These are phyloP conservation scores for Carollia perspicillata DNA, from an alignment of 2,113 vertebrate genomes.

Conservation along the genomic window DNA sequence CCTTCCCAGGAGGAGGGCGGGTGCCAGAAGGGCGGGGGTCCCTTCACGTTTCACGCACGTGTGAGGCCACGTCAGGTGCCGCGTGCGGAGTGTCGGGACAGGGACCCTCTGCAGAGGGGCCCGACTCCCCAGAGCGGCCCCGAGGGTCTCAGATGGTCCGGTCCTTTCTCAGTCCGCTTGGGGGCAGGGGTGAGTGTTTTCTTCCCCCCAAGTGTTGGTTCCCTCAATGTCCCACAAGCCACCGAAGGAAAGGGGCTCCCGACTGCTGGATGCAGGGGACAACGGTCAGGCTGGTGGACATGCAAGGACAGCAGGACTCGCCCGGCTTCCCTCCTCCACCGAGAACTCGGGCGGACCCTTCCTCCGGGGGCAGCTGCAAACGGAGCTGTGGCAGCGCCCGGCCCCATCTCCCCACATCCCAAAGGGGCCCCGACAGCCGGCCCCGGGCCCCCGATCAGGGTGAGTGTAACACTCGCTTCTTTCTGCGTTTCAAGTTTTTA, in stretches of 20 bases:
- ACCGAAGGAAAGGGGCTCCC: neutral
- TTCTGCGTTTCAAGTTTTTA: neutral
- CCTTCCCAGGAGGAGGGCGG: neutral
- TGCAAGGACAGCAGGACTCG: neutral
- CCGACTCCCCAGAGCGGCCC: neutral
- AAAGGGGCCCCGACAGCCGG: neutral
- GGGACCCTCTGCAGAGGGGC: neutral
- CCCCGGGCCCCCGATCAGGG: neutral
- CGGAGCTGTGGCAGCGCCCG: accelerated
- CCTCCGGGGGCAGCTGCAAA: accelerated
- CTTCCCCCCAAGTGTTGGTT: neutral
- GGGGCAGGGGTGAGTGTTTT: neutral
- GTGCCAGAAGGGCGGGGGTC: accelerated
- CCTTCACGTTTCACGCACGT: accelerated
- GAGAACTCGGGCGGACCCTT: accelerated
- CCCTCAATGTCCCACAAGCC: neutral
- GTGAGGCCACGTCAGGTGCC: accelerated
- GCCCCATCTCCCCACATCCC: neutral
- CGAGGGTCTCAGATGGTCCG: neutral
- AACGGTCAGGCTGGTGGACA: no score
- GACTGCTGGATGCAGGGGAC: accelerated
- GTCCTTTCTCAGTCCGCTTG: neutral
- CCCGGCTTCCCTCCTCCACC: neutral
- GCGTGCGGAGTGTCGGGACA: accelerated
- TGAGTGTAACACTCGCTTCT: neutral